Percentiles rank a stretch among this genome's conserved stretches.
Evolutionary conservation across 2,888 invertebrate species (phyloP).

Genomic region (Rhagonycha lutea): DNA sequence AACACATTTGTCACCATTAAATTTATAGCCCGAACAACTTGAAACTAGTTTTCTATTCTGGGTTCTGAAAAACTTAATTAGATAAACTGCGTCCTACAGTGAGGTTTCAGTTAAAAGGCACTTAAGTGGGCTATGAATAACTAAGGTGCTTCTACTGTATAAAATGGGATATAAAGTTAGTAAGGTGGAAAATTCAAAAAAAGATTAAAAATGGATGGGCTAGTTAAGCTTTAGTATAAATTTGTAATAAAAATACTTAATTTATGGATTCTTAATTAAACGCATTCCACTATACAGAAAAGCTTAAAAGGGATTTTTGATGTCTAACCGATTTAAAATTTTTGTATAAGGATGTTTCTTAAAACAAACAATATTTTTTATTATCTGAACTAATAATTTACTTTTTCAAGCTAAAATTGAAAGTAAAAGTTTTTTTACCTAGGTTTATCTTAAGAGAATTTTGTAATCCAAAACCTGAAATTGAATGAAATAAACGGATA

Average conservation of each 20-base stretch:
- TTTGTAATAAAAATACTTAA: not conserved
- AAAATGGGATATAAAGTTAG: slow-evolving; percentile 38
- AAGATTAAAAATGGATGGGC: slow-evolving; percentile 7
- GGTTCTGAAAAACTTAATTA: slow-evolving; percentile 19
- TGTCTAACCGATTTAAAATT: too few species aligned
- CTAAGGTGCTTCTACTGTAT: slow-evolving; percentile 37
- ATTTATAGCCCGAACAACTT: slow-evolving; percentile 38
- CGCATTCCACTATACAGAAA: not conserved
- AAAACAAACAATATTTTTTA: too few species aligned
- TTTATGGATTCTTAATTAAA: not conserved
- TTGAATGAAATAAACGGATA: not conserved
- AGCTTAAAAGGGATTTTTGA: too few species aligned
- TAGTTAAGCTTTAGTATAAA: not conserved
- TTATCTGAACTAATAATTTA: too few species aligned
- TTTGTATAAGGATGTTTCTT: too few species aligned
- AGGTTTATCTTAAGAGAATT: not conserved
- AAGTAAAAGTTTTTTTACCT: not conserved
- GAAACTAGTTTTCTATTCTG: slow-evolving; percentile 33
- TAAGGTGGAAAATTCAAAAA: slow-evolving; percentile 18
- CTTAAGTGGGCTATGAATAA: slow-evolving; percentile 43
- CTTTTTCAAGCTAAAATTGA: too few species aligned
- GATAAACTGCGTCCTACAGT: slow-evolving; percentile 19
- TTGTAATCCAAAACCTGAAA: not conserved
- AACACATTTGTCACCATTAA: slow-evolving; percentile 42
- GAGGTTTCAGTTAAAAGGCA: slow-evolving; percentile 34